Evolutionary conservation across 2,888 invertebrate species (phyloP), one percentile per base, ranked within the genome.

Genomic region (Chalcosyrphus nemorum): DNA sequence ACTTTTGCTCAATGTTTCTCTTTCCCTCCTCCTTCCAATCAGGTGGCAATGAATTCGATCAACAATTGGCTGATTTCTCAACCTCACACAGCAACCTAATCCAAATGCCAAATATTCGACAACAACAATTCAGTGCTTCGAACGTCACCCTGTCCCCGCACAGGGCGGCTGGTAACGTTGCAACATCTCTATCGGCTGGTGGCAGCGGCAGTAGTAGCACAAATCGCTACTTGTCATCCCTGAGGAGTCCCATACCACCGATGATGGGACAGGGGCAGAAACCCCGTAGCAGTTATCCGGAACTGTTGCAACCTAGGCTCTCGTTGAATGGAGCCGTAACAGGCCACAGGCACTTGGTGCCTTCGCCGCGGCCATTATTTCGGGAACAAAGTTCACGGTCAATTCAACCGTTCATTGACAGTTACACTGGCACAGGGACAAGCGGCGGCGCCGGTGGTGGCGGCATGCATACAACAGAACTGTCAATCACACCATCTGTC

Each of bases 261-360:
- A 75, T 84, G 86, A 52, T 76, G 15, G 80, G 80, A 41, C 80
- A 80, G 15, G 50, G 74, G 32, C 87, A 87, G 78, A 88, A 87
- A 75, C 89, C 90, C 65, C 89, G 89, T 74, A 89, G 89, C 78
- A 90, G 89, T 86, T 90, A 88, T 76, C 88, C 90, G 76, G 89
- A 90, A 78, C 90, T 90, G 86, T 89, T 90, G 88, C 91, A 91
- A 86, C 91, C 91, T 15, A 90, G 91, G 45, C 88, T 91, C 38
- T 91, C 91, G 47, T 86, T 91, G 35, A 91, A 91, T 87, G 91
- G 91, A 63, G 89, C 90, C 78, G 80, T 86, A 15, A 76, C 81
- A 19, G 80, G 47, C 45, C 87, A 91, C 43, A 88, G 89, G 76
- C 91, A 91, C 84, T 87, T 91, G 86, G 89, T 90, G 88, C 90